Evolutionary conservation across 2,797 vertebrate species (phyloP), one percentile per base, ranked within the genome.

Genomic region (Danio jaintianensis): DNA sequence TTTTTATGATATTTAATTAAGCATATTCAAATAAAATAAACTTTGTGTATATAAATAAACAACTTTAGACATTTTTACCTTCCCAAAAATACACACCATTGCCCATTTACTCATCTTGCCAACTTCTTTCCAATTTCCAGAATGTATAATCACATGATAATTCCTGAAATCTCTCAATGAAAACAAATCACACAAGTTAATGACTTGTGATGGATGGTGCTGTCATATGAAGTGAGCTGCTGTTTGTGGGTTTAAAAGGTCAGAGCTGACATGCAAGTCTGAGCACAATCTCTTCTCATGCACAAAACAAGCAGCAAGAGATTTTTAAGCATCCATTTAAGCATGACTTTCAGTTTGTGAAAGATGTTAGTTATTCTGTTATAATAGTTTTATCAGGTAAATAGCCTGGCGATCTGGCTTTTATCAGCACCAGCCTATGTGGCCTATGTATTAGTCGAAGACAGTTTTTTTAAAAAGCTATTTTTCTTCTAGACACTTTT

Each of bases 211-310:
- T 50, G 2, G 5, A 16, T 22, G n/a, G 16, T 12, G 9, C 9
- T n/a, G 9, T 29, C 18, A 12, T 3, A 20, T 43, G 48, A 12
- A 6, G 18, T 53, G 38, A 45, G 10, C n/a, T 67, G 15, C 29
- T 20, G 22, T 36, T 18, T 47, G 52, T 36, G 52, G 63, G 74
- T 48, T 16, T 9, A 2, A 47, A 77, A 67, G 62, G 75, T 68
- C 52, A 67, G 6, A 77, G 16, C 52, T 66, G 20, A 66, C 40
- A n/a, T 45, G 48, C 50, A 76, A n/a, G 36, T 29, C 47, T 55
- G 16, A 18, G 15, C 20, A 29, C 4, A 0, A 20, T 43, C 36
- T 71, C n/a, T 16, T 55, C 18, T 42, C 2, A 63, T 13, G 22
- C 38, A 9, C 36, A 53, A 40, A 38, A 67, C 62, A 45, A 36